A percentile compares a stretch with the other conserved stretches of the same genome.
Evolutionary conservation across 2,797 vertebrate species (phyloP).

Genomic region (Mycteria americana): DNA sequence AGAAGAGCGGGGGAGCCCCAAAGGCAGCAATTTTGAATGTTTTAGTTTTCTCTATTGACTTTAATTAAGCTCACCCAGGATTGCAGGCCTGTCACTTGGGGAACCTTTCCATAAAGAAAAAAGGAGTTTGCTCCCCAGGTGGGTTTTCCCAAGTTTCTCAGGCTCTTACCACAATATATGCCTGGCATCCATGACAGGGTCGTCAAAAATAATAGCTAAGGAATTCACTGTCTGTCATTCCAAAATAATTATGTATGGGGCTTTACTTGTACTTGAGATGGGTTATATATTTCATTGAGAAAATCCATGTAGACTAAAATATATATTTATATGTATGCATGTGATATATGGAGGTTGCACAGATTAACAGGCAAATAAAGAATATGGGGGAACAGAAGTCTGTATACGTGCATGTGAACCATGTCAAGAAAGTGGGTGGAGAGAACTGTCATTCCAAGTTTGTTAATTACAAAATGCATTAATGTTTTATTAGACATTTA

Average conservation of each 20-base stretch:
- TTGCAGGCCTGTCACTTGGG: slow-evolving; percentile 76
- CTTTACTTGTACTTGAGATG: slow-evolving; percentile 66
- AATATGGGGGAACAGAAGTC: not conserved
- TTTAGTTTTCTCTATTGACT: slow-evolving; percentile 75
- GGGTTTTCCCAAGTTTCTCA: slow-evolving; percentile 74
- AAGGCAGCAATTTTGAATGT: slow-evolving; percentile 69
- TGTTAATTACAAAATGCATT: slow-evolving; percentile 87
- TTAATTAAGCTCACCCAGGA: slow-evolving; percentile 79
- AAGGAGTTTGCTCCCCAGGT: slow-evolving; percentile 76
- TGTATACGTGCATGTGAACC: not conserved
- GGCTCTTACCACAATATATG: slow-evolving; percentile 70
- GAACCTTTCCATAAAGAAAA: slow-evolving; percentile 76
- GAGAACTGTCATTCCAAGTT: slow-evolving; percentile 67
- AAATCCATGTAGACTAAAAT: slow-evolving; percentile 70
- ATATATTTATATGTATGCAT: slow-evolving; percentile 21
- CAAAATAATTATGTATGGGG: slow-evolving; percentile 77
- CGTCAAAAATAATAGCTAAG: slow-evolving; percentile 82
- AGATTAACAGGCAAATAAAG: slow-evolving; percentile 68
- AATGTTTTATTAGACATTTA: slow-evolving; percentile 88
- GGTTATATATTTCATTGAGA: slow-evolving; percentile 77
- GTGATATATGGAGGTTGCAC: slow-evolving; percentile 28
- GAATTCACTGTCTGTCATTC: slow-evolving; percentile 80
- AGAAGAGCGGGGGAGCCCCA: slow-evolving; percentile 63
- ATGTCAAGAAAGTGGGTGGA: slow-evolving; percentile 62
- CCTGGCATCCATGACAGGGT: slow-evolving; percentile 78